Conservation (phyloP, 2,888 invertebrate genomes). For the Oxytorus armatus region DNA sequence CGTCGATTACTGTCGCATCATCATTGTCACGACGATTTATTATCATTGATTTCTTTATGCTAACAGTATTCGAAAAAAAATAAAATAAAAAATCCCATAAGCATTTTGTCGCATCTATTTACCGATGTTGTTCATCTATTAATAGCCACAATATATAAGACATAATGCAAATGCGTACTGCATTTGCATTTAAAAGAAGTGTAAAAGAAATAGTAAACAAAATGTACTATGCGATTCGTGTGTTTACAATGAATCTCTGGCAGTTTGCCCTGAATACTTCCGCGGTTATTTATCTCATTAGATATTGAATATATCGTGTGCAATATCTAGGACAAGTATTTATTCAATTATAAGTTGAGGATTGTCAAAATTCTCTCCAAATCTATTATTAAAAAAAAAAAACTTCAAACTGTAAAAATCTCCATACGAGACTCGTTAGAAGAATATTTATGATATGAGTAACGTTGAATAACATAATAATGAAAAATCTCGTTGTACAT, state of each 20-base stretch:
- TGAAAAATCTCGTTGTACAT: not conserved
- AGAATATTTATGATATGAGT: too few species aligned
- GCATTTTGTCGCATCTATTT: not conserved
- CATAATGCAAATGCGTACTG: too few species aligned
- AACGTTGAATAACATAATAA: not conserved
- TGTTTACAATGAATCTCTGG: conserved; percentile 38
- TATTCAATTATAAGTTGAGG: too few species aligned
- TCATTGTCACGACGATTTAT: too few species aligned
- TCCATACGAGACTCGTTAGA: too few species aligned
- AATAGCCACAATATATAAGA: too few species aligned
- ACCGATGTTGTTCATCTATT: conserved; percentile 2
- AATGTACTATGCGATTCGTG: not conserved
- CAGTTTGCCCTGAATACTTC: not conserved
- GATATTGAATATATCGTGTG: conserved; percentile 44
- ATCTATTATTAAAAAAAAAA: too few species aligned
- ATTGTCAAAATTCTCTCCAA: not conserved
- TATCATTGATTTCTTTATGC: too few species aligned
- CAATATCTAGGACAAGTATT: too few species aligned
- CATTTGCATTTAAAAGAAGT: too few species aligned
- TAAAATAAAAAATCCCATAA: not conserved
- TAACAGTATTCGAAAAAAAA: too few species aligned
- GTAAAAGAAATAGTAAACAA: conserved; percentile 14
- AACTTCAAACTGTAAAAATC: too few species aligned
- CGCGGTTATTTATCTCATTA: conserved; percentile 8
- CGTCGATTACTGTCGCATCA: not conserved